Base-by-base conservation (phyloP, 2,797 vertebrate genomes). In the Alectoris magna region DNA sequence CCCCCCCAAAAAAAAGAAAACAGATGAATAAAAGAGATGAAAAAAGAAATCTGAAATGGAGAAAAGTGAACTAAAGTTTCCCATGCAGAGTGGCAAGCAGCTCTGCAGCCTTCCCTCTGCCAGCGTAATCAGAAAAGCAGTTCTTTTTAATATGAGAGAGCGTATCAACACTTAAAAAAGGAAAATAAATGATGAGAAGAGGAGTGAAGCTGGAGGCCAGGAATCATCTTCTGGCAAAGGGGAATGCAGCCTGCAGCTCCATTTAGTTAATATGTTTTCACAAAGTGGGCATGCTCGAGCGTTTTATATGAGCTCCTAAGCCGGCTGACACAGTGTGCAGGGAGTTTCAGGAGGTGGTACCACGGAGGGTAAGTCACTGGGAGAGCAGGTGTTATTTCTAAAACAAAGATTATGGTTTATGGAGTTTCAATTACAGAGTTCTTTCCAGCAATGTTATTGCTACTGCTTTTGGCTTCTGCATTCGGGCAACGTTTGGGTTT, bases 331-430 rank as follows among this genome's bases (percentile, higher is more conserved):
- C 59, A 2, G 34, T 63, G 78, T 77, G 87, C 66, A 39, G 94
- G 91, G 82, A 77, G 62, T 44, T 95, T 77, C 81, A 66, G 46
- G 93, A 91, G 88, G 91, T 91, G 87, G 62, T n/a, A 59, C 64
- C 67, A 43, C 10, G 0, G 78, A 38, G 69, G 83, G 55, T 14
- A 72, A 88, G 90, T 78, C 79, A 4, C 87, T 95, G 8, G 84
- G 90, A 94, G 94, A 95, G 93, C 91, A 96, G 96, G 95, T 96
- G 91, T 80, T 91, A 70, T 94, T 93, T 94, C 93, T 96, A 90
- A 95, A 92, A 93, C 93, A 95, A 95, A 95, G 86, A 93, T 95
- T 95, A 91, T 81, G 70, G 82, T 90, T 96, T 92, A 88, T 81
- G 89, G 73, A 36, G 6, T 93, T 91, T 83, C 88, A 90, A 93